Base-by-base conservation (phyloP, 1,140 invertebrate genomes). In the Brachionus manjavacas region DNA sequence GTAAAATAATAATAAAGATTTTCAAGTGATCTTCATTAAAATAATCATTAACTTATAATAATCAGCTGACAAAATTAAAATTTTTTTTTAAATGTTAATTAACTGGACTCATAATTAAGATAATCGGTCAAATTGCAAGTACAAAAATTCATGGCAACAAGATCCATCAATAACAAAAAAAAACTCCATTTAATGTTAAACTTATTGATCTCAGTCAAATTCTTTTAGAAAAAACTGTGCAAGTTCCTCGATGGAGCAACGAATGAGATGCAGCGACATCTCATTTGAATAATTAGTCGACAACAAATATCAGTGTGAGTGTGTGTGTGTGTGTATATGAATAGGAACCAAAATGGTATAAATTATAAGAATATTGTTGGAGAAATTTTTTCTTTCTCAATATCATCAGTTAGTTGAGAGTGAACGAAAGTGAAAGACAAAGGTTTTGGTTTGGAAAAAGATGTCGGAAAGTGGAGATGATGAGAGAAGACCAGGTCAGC, bases 401-500 rank as follows among this genome's bases (percentile, higher is more conserved):
- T 68, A 16, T 12, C 14, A 25, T 80, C 12, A 85, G 66, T 60
- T 60, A 60, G 52, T 60, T 60, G 43, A 46, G 43, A 46, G 43
- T 12, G 43, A 3, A 46, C 11, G 43, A 46, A 46, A 46, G 52
- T 31, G 25, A 68, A 39, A 31, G 25, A 23, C 4, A 68, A 68
- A n/a, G n/a, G 25, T 68, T 68, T 4, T 2, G 39, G 66, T 14
- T n/a, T 16, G 39, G 14, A 46, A 46, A 76, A 76, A 46, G 25
- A 76, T 76, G 72, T 76, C 72, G 16, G 72, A 76, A 76, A 76
- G 72, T 16, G 72, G 72, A 20, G 72, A 76, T 76, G 72, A 76
- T 23, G 68, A 72, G 31, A 39, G 68, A 49, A 46, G 72, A 76
- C 72, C 68, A 9, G 68, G 43, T 11, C 72, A 76, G 41, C 72